Conservation (phyloP, 2,113 vertebrate genomes). For the Pelecanus crispus region DNA sequence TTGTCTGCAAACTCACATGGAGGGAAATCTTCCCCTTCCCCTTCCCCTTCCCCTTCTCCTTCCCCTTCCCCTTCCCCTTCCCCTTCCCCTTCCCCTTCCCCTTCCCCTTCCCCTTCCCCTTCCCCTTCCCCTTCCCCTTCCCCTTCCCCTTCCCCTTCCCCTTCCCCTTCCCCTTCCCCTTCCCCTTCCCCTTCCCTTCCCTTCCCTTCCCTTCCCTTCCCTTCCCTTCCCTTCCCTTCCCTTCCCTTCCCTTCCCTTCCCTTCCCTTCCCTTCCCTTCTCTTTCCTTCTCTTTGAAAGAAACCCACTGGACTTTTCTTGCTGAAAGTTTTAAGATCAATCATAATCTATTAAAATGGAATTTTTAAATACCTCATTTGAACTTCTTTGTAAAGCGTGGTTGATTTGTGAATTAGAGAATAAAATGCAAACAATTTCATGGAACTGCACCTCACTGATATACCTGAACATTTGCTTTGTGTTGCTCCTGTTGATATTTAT, state of each 20-base stretch:
- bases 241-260: no score
- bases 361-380: background rate
- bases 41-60: no score
- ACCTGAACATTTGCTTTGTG: background rate
- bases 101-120: no score
- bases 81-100: no score
- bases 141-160: no score
- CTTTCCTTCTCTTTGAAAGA: background rate
- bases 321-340: background rate
- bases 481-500: background rate
- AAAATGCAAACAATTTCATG: background rate
- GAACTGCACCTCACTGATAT: background rate
- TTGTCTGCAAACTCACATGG: background rate
- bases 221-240: no score
- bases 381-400: background rate
- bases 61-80: accelerated
- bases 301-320: background rate
- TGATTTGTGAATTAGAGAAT: background rate
- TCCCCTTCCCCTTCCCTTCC: no score
- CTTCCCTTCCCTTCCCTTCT: background rate
- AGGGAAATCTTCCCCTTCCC: background rate
- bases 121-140: no score
- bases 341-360: background rate
- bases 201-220: no score
- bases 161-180: no score